A percentile compares a stretch with the other conserved stretches of the same genome.
phyloP scores from a whole-genome alignment of 2,113 vertebrate genomes.

The Holacanthus passer region DNA sequence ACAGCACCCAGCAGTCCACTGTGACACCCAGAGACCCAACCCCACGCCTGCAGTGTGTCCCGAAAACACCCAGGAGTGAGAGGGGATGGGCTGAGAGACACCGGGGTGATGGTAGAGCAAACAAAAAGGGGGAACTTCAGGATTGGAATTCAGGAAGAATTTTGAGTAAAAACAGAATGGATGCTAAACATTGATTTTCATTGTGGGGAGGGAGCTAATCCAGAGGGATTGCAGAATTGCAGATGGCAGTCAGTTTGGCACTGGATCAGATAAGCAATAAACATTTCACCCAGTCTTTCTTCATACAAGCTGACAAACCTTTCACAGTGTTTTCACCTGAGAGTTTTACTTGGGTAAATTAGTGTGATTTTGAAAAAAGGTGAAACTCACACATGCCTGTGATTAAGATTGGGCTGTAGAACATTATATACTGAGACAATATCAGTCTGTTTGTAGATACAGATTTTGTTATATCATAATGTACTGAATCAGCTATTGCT shows the following conservation, averaged over 20 bases:
- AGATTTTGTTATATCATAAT: background rate
- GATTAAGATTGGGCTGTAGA: background rate
- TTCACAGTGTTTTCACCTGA: background rate
- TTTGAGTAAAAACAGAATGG: background rate
- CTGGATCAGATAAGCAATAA: constrained; percentile 1
- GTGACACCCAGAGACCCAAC: constrained; percentile 36
- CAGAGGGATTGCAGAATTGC: background rate
- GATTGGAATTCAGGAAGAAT: background rate
- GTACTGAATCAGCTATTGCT: background rate
- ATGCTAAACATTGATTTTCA: background rate
- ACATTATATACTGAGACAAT: background rate
- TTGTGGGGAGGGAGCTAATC: background rate
- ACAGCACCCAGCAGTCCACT: constrained; percentile 30
- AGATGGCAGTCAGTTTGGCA: background rate
- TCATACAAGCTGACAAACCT: too few species aligned
- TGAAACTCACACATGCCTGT: background rate
- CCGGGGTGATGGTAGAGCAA: background rate
- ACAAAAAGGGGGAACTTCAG: background rate
- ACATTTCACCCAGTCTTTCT: background rate
- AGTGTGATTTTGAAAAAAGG: background rate
- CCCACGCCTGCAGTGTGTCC: background rate
- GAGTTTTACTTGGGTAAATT: background rate
- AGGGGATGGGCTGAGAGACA: constrained; percentile 20
- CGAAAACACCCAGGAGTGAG: constrained; percentile 1
- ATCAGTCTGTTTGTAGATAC: background rate